These are phyloP conservation scores for Spisula solida DNA, from an alignment of 2,888 invertebrate species.

Conservation along the genomic window DNA sequence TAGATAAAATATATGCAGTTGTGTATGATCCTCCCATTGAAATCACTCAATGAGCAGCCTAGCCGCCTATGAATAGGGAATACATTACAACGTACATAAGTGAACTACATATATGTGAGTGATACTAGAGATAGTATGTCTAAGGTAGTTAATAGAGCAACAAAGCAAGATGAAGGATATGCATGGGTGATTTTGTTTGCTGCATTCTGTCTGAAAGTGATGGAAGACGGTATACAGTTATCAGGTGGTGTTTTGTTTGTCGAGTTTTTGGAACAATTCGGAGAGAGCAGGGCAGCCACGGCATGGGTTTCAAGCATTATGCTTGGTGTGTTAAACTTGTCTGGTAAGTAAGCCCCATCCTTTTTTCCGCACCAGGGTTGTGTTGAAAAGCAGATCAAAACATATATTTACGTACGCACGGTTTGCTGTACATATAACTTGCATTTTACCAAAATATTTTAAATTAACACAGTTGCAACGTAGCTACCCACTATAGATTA, in stretches of 20 bases:
- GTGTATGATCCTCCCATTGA: too few relatives aligned
- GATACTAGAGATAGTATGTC: background rate
- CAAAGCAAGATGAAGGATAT: slow-evolving; percentile 48
- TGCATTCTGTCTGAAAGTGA: slow-evolving; percentile 38
- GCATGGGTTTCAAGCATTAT: slow-evolving; percentile 57
- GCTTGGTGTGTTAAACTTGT: slow-evolving; percentile 40
- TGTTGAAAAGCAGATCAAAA: too few relatives aligned
- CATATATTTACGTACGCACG: too few relatives aligned
- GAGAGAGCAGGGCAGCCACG: slow-evolving; percentile 54
- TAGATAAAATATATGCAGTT: too few relatives aligned
- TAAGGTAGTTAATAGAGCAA: background rate
- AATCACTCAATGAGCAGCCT: too few relatives aligned
- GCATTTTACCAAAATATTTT: too few relatives aligned
- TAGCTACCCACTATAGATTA: too few relatives aligned
- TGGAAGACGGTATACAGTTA: slow-evolving; percentile 56
- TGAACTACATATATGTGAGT: too few relatives aligned
- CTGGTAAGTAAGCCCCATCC: slow-evolving; percentile 44
- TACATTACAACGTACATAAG: too few relatives aligned
- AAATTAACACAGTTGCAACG: too few relatives aligned
- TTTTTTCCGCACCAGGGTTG: background rate
- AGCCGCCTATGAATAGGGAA: too few relatives aligned
- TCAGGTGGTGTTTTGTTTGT: slow-evolving; percentile 59
- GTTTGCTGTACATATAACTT: too few relatives aligned
- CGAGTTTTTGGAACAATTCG: slow-evolving; percentile 54
- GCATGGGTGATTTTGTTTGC: slow-evolving; percentile 62